Evolutionary conservation across 2,888 invertebrate species (phyloP), one percentile per base, ranked within the genome.

Genomic region (Dryobota labecula): DNA sequence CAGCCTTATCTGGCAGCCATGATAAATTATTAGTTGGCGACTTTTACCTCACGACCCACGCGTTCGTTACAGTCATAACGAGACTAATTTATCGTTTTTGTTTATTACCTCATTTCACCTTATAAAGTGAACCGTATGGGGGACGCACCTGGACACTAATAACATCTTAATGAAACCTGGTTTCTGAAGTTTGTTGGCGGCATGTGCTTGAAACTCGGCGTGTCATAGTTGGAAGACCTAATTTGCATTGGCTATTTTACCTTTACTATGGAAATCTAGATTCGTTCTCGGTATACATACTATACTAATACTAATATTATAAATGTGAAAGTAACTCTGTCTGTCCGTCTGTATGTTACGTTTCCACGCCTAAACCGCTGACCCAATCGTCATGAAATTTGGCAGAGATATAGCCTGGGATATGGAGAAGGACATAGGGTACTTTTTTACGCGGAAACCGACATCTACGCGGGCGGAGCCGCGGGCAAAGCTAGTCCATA

Each of bases 61-160:
- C 88, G 90, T 93, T 92, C 90, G 91, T 92, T 92, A 91, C 91
- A 87, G 88, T 90, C 88, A 89, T 93, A 94, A 93, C 92, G 90
- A 93, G 90, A 76, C 89, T 92, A 91, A 94, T 94, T 94, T 94
- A 92, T 94, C 86, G 89, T 83, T 78, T 72, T 84, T 85, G 70
- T 83, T 83, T 84, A 85, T 80, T 70, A 72, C 61, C 66, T 73
- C 71, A 78, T 80, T 80, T 76, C 62, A 70, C 70, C 66, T 69
- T 73, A 82, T 57, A 78, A 83, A 73, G 80, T 73, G 72, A 60
- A 66, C 69, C 51, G 54, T 65, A 76, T 78, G 75, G 80, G 68
- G 53, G 60, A 73, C 70, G 53, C 70, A 78, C 69, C 69, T 80
- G 76, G 82, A 60, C 79, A 66, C 78, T 82, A 66, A 81, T 78